Base-by-base conservation (phyloP, 2,113 vertebrate genomes). In the Pica pica region DNA sequence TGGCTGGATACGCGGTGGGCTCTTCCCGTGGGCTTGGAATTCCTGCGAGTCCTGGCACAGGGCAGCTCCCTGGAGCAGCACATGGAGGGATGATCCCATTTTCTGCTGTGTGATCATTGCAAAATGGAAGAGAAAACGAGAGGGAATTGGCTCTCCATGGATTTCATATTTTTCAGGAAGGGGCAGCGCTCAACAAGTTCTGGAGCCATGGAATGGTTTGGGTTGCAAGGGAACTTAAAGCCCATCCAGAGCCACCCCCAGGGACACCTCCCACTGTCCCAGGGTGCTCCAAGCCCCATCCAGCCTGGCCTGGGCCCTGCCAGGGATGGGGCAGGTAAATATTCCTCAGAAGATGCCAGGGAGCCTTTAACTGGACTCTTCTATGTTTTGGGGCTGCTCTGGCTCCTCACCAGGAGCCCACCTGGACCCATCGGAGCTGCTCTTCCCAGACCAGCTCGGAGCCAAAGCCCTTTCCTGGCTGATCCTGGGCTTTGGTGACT, bases 31-130 rank as follows among this genome's bases (percentile, higher is more conserved):
- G 70, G 13, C 11, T 8, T 7, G 76, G 67, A 75, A 42, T 65
- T 60, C 35, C 0, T 1, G 50, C 1, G 3, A 7, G 30, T 44
- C 53, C 42, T 0, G 3, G 49, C 8, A 4, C 39, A 5, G 31
- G 68, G 82, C 46, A 77, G 35, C 23, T 52, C 26, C 68, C 26
- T 16, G 61, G 75, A 69, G 70, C 33, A 52, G 50, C 44, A 15
- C 2, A 1, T 1, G 39, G 57, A 53, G 11, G 33, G 47, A 33
- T 9, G 53, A 46, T 52, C 31, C 39, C 0, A 0, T 67, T 75
- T 68, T n/a, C 67, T 68, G 42, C 1, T 0, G 2, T 39, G 39
- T 11, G 52, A 7, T 23, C 31, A 24, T 6, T 37, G 24, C 47
- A 41, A 30, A 42, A 26, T 47, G 59, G 22, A 28, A 18, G 7